Percentiles rank a stretch among this genome's conserved stretches.
phyloP scores from a whole-genome alignment of 2,113 vertebrate species.

The Bos taurus region DNA sequence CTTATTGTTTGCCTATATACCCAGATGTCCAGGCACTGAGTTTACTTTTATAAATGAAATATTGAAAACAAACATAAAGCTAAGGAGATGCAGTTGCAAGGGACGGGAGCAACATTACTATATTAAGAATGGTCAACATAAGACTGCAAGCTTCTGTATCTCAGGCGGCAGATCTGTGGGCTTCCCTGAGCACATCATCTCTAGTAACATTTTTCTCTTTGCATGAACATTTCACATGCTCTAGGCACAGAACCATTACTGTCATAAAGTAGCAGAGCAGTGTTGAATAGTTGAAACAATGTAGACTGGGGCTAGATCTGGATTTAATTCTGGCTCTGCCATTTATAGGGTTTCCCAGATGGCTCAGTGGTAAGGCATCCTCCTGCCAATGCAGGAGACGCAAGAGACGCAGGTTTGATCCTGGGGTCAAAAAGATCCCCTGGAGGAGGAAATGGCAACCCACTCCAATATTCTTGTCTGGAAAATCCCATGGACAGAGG shows the following conservation, averaged over 20 bases:
- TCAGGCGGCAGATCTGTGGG: neutral
- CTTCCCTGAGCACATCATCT: neutral
- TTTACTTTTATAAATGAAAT: constrained; percentile 76
- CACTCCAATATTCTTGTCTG: neutral
- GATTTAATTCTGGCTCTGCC: neutral
- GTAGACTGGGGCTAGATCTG: neutral
- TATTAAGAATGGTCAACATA: constrained; percentile 49
- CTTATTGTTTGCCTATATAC: constrained; percentile 71
- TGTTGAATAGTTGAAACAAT: neutral
- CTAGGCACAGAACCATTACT: neutral
- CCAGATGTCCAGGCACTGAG: constrained; percentile 57
- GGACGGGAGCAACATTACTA: constrained; percentile 12
- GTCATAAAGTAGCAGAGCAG: neutral
- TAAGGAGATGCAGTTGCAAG: constrained; percentile 8
- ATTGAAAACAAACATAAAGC: constrained; percentile 64
- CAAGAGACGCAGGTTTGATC: neutral
- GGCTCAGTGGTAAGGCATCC: neutral
- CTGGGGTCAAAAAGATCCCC: neutral
- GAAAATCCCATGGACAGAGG: neutral
- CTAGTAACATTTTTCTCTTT: neutral
- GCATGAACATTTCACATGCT: neutral
- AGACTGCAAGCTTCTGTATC: neutral
- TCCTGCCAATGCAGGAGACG: neutral
- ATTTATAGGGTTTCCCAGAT: neutral
- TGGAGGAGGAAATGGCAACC: neutral